Evolutionary conservation across 2,797 vertebrate genomes (phyloP).

Genomic region (Onychomys arenicola): DNA sequence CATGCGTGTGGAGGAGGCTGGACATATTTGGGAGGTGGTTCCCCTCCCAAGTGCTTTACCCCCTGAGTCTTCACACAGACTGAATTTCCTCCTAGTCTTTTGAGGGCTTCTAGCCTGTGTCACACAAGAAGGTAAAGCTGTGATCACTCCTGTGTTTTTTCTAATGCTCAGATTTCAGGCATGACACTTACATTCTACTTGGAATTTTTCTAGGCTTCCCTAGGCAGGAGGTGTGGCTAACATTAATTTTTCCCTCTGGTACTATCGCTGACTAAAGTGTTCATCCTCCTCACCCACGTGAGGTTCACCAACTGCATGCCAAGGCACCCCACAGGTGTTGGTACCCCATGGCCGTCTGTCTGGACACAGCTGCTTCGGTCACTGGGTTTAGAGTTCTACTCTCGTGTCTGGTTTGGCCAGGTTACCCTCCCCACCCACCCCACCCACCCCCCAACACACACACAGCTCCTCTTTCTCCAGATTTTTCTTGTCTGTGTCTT

Average conservation of each 20-base stretch:
- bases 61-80: neutral
- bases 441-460: too few species aligned
- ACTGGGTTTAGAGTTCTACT: neutral
- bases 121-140: neutral
- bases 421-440: neutral
- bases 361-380: neutral
- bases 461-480: neutral
- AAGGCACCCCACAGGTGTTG: too few species aligned
- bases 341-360: neutral
- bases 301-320: rapidly evolving
- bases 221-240: neutral
- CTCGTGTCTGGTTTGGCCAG: neutral
- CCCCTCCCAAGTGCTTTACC: neutral
- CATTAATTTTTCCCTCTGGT: neutral
- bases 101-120: neutral
- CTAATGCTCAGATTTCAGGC: neutral
- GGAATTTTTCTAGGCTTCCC: neutral
- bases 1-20: neutral
- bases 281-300: neutral
- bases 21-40: neutral
- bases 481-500: neutral
- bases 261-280: neutral
- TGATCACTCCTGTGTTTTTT: neutral
- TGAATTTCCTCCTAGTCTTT: neutral
- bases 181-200: neutral